Conservation (phyloP, 2,888 invertebrate species). For the Marronus borbonicus region DNA sequence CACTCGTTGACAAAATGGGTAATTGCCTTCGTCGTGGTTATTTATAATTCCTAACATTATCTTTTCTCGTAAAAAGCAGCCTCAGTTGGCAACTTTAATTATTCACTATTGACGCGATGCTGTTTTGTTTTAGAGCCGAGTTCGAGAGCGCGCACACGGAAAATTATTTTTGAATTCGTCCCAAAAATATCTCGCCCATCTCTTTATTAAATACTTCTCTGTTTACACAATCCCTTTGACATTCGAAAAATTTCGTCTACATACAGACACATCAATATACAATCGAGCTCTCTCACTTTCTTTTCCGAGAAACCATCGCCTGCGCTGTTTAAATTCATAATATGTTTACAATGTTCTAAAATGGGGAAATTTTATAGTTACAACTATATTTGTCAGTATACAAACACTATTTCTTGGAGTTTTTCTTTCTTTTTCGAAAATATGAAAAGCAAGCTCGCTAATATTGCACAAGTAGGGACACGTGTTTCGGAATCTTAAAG, state of each 20-base stretch:
- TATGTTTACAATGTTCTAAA: constrained; percentile 46
- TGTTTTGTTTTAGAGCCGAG: constrained; percentile 45
- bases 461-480: neutral
- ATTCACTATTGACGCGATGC: constrained; percentile 49
- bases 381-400: constrained; percentile 43
- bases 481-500: constrained; percentile 6
- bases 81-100: constrained; percentile 50
- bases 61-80: constrained; percentile 49
- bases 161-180: constrained; percentile 45
- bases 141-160: constrained; percentile 11
- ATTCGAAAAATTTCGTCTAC: constrained; percentile 43
- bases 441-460: neutral
- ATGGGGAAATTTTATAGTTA: constrained; percentile 42
- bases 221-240: constrained; percentile 43
- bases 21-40: constrained; percentile 67
- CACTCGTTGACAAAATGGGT: constrained; percentile 70
- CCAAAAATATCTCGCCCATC: constrained; percentile 40
- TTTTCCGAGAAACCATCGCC: constrained; percentile 20
- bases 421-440: constrained; percentile 19
- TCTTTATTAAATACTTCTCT: constrained; percentile 42
- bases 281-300: constrained; percentile 12
- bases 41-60: constrained; percentile 55
- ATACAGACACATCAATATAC: constrained; percentile 39
- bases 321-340: constrained; percentile 40
- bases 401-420: constrained; percentile 26